Conservation (phyloP, 2,888 invertebrate genomes). For the Aleiodes testaceus region DNA sequence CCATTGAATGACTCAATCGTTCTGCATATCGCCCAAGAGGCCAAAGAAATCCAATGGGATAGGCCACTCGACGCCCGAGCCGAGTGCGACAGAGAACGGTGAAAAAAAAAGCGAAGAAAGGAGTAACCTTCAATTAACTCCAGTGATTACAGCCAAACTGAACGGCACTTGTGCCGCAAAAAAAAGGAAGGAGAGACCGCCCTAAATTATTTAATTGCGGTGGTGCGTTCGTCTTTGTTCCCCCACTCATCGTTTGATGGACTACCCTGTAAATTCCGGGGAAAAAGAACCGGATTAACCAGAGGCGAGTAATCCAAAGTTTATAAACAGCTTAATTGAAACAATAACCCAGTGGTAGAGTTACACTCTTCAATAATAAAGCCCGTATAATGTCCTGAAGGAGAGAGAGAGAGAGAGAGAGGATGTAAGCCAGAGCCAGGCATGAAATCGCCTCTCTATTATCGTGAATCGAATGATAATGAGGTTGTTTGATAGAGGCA, state of each 20-base stretch:
- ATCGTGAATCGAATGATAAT: slow-evolving; percentile 70
- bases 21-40: slow-evolving; percentile 48
- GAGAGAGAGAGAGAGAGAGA: too few species aligned
- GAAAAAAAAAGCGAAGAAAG: slow-evolving; percentile 22
- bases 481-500: slow-evolving; percentile 61
- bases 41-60: slow-evolving; percentile 40
- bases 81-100: slow-evolving; percentile 49
- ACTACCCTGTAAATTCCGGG: too few species aligned
- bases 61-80: slow-evolving; percentile 55
- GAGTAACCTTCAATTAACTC: slow-evolving; percentile 67
- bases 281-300: too few species aligned
- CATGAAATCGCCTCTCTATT: slow-evolving; percentile 60
- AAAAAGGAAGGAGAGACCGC: slow-evolving; percentile 37
- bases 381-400: background rate
- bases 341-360: too few species aligned
- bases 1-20: slow-evolving; percentile 71
- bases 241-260: background rate
- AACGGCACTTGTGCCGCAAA: slow-evolving; percentile 48
- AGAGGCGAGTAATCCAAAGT: too few species aligned
- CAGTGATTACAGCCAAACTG: slow-evolving; percentile 58
- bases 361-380: background rate
- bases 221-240: slow-evolving; percentile 43
- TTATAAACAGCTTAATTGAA: too few species aligned
- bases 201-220: slow-evolving; percentile 64
- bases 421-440: slow-evolving; percentile 27